These are phyloP conservation scores for Gobius niger DNA, from an alignment of 2,113 vertebrate genomes.

Conservation along the genomic window DNA sequence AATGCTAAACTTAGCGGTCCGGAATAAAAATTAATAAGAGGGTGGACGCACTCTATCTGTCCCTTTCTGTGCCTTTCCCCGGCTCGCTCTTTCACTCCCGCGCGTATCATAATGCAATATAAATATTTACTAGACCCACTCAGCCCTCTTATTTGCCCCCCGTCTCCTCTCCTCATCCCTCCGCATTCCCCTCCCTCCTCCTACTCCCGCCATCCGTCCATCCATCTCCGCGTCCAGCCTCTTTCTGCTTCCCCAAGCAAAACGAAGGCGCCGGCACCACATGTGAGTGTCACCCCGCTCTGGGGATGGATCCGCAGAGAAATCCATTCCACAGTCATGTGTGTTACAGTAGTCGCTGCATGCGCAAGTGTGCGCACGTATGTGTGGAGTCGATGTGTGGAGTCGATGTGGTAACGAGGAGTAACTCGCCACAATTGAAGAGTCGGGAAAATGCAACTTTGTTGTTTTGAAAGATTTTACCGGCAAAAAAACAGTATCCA, in stretches of 20 bases:
- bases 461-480: neutral
- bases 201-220: constrained; percentile 37
- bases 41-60: constrained; percentile 64
- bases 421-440: neutral
- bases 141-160: constrained; percentile 66
- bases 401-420: neutral
- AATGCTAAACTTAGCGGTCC: constrained; percentile 85
- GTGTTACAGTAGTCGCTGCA: neutral
- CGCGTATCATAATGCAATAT: constrained; percentile 80
- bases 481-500: neutral
- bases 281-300: constrained; percentile 70
- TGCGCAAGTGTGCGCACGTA: neutral
- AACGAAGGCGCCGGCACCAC: constrained; percentile 69
- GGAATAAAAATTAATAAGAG: constrained; percentile 80
- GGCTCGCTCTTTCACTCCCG: constrained; percentile 57
- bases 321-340: neutral
- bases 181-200: constrained; percentile 43
- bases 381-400: constrained; percentile 7
- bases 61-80: constrained; percentile 37
- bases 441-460: neutral
- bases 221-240: constrained; percentile 57
- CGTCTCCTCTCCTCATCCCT: constrained; percentile 37
- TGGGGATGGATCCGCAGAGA: constrained; percentile 38
- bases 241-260: constrained; percentile 79
- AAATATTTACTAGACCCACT: constrained; percentile 83